Base-by-base conservation (phyloP, 2,797 vertebrate genomes). In the Pseudotriccus pelzelni region DNA sequence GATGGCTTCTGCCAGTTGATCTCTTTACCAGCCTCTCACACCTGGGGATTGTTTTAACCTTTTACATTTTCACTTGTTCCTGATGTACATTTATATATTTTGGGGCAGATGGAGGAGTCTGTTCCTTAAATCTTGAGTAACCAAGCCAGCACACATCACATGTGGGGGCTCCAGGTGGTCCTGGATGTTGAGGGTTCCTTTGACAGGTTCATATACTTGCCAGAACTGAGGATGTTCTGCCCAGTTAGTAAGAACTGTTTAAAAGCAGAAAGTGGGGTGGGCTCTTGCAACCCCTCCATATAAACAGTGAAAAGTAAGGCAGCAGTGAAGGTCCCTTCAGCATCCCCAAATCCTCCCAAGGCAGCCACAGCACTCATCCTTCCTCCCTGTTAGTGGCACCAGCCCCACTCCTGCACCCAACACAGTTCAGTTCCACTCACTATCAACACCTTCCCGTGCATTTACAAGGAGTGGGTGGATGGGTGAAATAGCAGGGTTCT, bases 381-480 rank as follows among this genome's bases (percentile, higher is more conserved):
- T 28, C 46, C 34, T 46, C 21, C n/a, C 8, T 5, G 1, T 13
- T 3, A 14, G 76, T 4, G 13, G 16, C 28, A 66, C 7, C 22
- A 21, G 12, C 44, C 66, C 11, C 14, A 4, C 27, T 60, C 64
- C 64, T 10, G 36, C 30, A 67, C 10, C 19, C 67, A 37, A 13
- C 3, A 2, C 0, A 0, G 32, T 50, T n/a, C 0, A 0, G 32
- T 50, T n/a, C 50, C 1, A 1, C 59, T 56, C 2, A 2, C 8
- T 32, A 9, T 27, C 62, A 34, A 34, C 25, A 32, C 28, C 18
- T 53, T 47, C 39, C 32, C 39, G 6, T 3, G 13, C 6, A 15
- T 10, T 60, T 50, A 49, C 10, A 56, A 53, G 47, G 52, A 66
- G 21, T 7, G 28, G 9, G 6, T 44, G 28, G 7, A 24, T 14